Evolutionary conservation across 1,140 invertebrate species (phyloP), one percentile per base, ranked within the genome.

Genomic region (Bradysia coprophila): DNA sequence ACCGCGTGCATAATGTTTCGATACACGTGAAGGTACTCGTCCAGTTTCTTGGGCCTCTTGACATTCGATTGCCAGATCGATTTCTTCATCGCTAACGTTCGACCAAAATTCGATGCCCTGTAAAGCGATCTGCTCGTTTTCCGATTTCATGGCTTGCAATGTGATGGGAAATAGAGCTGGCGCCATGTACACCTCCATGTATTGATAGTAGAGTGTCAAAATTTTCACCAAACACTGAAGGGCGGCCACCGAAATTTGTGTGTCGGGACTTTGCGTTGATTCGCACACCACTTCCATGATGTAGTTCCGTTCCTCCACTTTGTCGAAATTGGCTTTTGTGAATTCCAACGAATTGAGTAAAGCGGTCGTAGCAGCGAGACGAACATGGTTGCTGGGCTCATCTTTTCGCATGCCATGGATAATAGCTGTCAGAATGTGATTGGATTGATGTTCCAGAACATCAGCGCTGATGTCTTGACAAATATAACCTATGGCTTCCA

Each of bases 41-140:
- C 93, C 93, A 50, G 80, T 75, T 63, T 98, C 93, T 22, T 70
- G 68, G 22, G 93, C 93, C 68, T 98, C 95, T 32, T 81, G 80
- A 47, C 87, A 84, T 64, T 98, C 93, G 58, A 96, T 90, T 4
- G 85, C 78, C 46, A 99, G 66, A 65, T 97, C 93, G 21, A 97
- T 88, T 69, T 99, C 96, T 66, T 98, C 95, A 66, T 99, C 96
- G 55, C 94, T 95, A 1, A 98, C 94, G 56, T 95, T 98, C 0
- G 94, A 98, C 96, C 96, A 99, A 66, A 99, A 99, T 63, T 99
- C 96, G 63, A 99, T 98, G 48, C 96, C 96, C 67, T 99, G 96
- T 32, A 99, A 68, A 21, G 91, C 81, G 36, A 99, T 82, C 49
- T 97, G 91, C 67, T 98, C 92, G 43, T 83, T 78, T 34, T 93